A percentile compares a stretch with the other conserved stretches of the same genome.
Conservation (phyloP, 2,888 invertebrate species). For the Julus scandinavius region DNA sequence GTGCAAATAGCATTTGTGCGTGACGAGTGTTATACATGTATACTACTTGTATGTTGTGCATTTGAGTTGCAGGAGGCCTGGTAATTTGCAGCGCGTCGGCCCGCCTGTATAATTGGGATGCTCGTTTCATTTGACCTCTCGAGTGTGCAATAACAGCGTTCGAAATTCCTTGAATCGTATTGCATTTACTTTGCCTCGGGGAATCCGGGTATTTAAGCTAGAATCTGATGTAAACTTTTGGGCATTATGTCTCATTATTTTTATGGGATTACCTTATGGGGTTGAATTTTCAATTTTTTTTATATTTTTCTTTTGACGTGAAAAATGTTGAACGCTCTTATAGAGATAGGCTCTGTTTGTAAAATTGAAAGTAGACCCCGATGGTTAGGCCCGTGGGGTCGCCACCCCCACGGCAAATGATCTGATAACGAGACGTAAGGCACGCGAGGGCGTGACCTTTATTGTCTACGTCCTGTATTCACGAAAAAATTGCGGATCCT, state of each 20-base stretch:
- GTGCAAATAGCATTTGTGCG: neutral
- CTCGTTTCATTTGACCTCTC: conserved; percentile 46
- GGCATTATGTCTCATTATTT: conserved; percentile 46
- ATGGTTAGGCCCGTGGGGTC: conserved; percentile 2
- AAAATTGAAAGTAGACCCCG: conserved; percentile 6
- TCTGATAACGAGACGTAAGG: conserved; percentile 46
- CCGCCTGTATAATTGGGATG: conserved; percentile 44
- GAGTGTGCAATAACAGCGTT: conserved; percentile 28
- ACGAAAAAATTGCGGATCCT: neutral
- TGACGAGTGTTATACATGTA: neutral
- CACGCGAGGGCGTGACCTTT: conserved; percentile 43
- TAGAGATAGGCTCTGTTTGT: neutral
- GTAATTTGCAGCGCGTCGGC: neutral
- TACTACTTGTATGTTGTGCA: neutral
- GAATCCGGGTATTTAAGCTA: conserved; percentile 41
- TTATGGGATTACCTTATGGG: conserved; percentile 35
- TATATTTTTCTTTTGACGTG: neutral
- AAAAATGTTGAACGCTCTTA: neutral
- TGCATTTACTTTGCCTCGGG: conserved; percentile 36
- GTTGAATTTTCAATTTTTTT: conserved; percentile 13
- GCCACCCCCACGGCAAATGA: conserved; percentile 36
- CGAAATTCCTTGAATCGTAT: conserved; percentile 43
- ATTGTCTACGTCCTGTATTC: conserved; percentile 6
- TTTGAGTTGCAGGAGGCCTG: conserved; percentile 25
- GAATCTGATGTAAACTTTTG: conserved; percentile 45